These are phyloP conservation scores for Tubulanus polymorphus DNA, from an alignment of 2,888 invertebrate species.

Conservation along the genomic window DNA sequence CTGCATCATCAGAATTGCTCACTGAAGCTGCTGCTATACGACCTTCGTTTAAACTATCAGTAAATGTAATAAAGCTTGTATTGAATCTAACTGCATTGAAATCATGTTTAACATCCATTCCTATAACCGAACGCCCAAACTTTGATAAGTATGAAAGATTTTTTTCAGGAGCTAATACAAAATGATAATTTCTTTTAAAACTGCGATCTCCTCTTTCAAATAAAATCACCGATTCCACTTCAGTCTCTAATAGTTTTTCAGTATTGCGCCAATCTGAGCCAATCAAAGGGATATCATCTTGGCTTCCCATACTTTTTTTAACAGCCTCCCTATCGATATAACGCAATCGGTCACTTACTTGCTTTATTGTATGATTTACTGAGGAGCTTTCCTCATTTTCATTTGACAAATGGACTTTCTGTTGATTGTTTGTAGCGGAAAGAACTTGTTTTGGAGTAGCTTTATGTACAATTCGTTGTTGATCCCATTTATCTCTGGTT, in stretches of 20 bases:
- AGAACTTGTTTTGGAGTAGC: not conserved
- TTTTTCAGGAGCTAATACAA: conserved; percentile 1
- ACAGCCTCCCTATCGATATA: not conserved
- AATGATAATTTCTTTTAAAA: conserved; percentile 5
- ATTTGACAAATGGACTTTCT: not conserved
- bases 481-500: not conserved
- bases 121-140: conserved; percentile 6
- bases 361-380: not conserved
- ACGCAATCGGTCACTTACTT: not conserved
- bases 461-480: not conserved
- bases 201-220: conserved; percentile 7
- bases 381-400: not conserved
- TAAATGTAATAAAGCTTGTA: conserved; percentile 1
- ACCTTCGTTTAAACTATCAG: conserved; percentile 6
- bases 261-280: conserved; percentile 8
- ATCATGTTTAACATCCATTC: conserved; percentile 4
- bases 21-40: not conserved
- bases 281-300: not conserved
- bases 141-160: not conserved
- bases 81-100: conserved; percentile 2
- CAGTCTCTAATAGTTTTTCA: conserved; percentile 8
- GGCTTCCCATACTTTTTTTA: not conserved
- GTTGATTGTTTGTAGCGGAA: not conserved
- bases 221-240: not conserved
- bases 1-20: conserved; percentile 2